Evolutionary conservation across 2,888 invertebrate genomes (phyloP).

Genomic region (Platycheirus albimanus): DNA sequence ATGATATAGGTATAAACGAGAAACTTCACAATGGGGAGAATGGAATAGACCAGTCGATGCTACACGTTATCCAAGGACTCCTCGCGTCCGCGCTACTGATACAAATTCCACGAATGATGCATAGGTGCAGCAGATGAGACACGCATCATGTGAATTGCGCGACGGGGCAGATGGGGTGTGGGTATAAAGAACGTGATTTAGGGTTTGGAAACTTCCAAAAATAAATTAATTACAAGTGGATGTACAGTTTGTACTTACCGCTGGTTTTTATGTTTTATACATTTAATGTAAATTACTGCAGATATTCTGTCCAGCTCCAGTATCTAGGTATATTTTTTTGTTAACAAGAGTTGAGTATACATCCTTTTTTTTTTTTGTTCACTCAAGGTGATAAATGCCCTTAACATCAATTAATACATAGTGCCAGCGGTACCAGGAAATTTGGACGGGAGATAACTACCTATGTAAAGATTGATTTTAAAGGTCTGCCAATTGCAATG

Average conservation of each 20-base stretch:
- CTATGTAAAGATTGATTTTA: too few relatives aligned
- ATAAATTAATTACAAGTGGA: slow-evolving; percentile 64
- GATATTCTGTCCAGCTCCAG: too few relatives aligned
- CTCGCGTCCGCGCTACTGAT: slow-evolving; percentile 37
- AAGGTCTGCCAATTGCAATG: too few relatives aligned
- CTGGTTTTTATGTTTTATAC: too few relatives aligned
- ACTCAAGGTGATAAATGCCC: too few relatives aligned
- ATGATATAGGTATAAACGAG: slow-evolving; percentile 45
- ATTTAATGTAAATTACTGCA: too few relatives aligned
- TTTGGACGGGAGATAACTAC: too few relatives aligned
- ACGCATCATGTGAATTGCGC: slow-evolving; percentile 47
- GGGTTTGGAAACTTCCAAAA: slow-evolving; percentile 64
- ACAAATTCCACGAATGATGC: slow-evolving; percentile 70
- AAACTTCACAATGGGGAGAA: slow-evolving; percentile 52
- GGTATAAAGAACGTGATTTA: slow-evolving; percentile 52
- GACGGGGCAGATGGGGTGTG: neutral
- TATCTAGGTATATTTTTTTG: too few relatives aligned
- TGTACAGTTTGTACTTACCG: neutral
- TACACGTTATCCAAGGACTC: slow-evolving; percentile 52
- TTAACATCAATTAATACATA: too few relatives aligned
- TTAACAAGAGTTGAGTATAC: too few relatives aligned
- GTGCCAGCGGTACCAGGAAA: too few relatives aligned
- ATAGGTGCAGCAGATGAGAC: slow-evolving; percentile 74
- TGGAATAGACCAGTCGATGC: slow-evolving; percentile 27
- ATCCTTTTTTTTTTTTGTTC: too few relatives aligned